These are phyloP conservation scores for Drosophila greeni DNA, from an alignment of 2,888 invertebrate genomes.

Conservation along the genomic window DNA sequence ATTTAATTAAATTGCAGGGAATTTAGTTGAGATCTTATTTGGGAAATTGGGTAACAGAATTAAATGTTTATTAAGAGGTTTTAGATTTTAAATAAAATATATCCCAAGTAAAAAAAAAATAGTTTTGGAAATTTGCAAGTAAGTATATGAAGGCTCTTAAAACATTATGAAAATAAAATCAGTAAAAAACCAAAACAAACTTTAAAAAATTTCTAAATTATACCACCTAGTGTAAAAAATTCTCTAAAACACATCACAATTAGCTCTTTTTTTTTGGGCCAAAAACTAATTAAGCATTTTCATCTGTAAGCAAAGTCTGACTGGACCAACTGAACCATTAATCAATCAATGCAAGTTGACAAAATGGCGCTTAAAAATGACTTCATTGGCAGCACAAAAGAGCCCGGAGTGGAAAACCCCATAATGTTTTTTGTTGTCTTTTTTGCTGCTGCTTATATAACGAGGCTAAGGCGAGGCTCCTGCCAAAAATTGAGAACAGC, in stretches of 20 bases:
- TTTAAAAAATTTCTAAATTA: neutral
- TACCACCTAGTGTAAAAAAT: neutral
- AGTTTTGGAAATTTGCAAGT: neutral
- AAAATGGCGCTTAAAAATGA: slow-evolving; percentile 66
- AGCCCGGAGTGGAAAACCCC: slow-evolving; percentile 23
- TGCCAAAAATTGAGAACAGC: slow-evolving; percentile 45
- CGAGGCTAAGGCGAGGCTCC: slow-evolving; percentile 52
- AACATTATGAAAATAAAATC: neutral
- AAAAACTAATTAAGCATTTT: slow-evolving; percentile 38
- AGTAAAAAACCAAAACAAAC: neutral
- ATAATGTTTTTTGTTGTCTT: slow-evolving; percentile 14
- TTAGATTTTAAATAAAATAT: neutral
- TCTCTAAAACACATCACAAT: neutral
- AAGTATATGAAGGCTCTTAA: neutral
- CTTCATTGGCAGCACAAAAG: slow-evolving; percentile 56
- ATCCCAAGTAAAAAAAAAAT: neutral
- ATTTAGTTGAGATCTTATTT: neutral
- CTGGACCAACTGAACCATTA: slow-evolving; percentile 49
- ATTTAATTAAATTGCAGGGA: too few species aligned
- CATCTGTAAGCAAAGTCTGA: slow-evolving; percentile 30
- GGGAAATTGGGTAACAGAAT: neutral
- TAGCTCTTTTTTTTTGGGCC: neutral
- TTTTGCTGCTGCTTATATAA: slow-evolving; percentile 24
- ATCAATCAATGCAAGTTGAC: slow-evolving; percentile 58
- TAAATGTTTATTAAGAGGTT: neutral